Evolutionary conservation across 2,888 invertebrate genomes (phyloP), one percentile per base, ranked within the genome.

Genomic region (Gymnocheta viridis): DNA sequence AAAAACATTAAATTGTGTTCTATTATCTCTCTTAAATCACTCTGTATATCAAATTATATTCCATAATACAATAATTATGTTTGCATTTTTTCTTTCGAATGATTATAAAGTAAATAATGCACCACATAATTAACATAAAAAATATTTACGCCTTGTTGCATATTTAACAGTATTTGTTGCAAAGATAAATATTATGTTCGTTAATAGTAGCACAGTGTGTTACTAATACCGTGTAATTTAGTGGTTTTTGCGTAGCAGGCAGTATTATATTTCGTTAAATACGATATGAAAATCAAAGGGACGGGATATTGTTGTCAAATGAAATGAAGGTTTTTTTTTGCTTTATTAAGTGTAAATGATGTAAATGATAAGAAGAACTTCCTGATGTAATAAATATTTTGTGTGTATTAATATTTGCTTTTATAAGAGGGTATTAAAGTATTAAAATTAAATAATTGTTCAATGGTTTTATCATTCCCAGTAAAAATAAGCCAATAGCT

Each of bases 61-160:
- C n/a, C n/a, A 29, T 14, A 66, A 35, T 44, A 32, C 58, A 29
- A 17, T 17, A 41, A 44, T 41, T 62, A 44, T 35, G 29, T 70
- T 12, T 47, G 27, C 44, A 24, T 17, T 19, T 17, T 27, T 24
- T 44, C 7, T 22, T 32, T 22, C 2, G 32, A 54, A 74, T 19
- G 14, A 60, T 51, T 24, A 58, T 58, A 67, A 62, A 56, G n/a
- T 35, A 62, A n/a, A 29, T 60, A 60, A 27, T 24, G 9, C 14
- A 47, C 32, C 47, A 47, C 44, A 66, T 56, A 74, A 74, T 67
- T 69, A 60, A 60, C 67, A 69, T 60, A 22, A 35, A 47, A 54
- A 66, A 29, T 10, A 73, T 82, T 72, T 22, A 78, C 78, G 82
- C 67, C 73, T 73, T 62, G 60, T 49, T 82, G 82, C 82, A 67